Evolutionary conservation across 1,140 invertebrate species (phyloP).

Genomic region (Brachionus koreanus): DNA sequence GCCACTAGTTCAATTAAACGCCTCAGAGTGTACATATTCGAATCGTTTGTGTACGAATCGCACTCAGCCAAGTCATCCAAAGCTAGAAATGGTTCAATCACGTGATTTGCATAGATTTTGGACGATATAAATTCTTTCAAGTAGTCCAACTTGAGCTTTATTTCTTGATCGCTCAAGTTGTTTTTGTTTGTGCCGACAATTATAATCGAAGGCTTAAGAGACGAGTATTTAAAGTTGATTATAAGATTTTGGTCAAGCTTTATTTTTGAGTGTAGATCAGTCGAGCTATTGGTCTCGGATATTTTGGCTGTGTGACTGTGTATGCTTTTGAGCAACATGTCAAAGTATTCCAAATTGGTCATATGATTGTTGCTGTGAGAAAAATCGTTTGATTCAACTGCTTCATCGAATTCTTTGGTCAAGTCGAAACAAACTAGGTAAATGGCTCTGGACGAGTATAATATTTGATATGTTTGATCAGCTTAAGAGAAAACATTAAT

Average conservation of each 20-base stretch:
- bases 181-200: constrained; percentile 57
- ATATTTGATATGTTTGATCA: constrained; percentile 50
- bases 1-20: constrained; percentile 52
- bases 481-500: constrained; percentile 57
- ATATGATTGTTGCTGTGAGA: constrained; percentile 45
- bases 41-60: constrained; percentile 47
- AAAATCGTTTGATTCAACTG: constrained; percentile 43
- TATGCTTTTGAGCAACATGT: constrained; percentile 55
- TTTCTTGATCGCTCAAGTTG: constrained; percentile 51
- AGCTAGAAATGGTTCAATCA: constrained; percentile 47
- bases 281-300: background rate
- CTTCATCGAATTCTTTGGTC: constrained; percentile 51
- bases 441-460: constrained; percentile 57
- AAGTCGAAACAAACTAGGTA: constrained; percentile 60
- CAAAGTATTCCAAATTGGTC: constrained; percentile 53
- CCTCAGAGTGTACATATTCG: constrained; percentile 47
- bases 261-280: background rate
- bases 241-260: background rate
- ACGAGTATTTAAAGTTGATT: constrained; percentile 48
- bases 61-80: background rate
- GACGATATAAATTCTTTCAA: constrained; percentile 50
- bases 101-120: constrained; percentile 27
- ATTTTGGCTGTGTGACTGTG: constrained; percentile 52
- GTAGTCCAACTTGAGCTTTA: constrained; percentile 50
- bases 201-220: constrained; percentile 56